Evolutionary conservation across 2,797 vertebrate species (phyloP), one percentile per base, ranked within the genome.

Genomic region (Chloroceryle amazona): DNA sequence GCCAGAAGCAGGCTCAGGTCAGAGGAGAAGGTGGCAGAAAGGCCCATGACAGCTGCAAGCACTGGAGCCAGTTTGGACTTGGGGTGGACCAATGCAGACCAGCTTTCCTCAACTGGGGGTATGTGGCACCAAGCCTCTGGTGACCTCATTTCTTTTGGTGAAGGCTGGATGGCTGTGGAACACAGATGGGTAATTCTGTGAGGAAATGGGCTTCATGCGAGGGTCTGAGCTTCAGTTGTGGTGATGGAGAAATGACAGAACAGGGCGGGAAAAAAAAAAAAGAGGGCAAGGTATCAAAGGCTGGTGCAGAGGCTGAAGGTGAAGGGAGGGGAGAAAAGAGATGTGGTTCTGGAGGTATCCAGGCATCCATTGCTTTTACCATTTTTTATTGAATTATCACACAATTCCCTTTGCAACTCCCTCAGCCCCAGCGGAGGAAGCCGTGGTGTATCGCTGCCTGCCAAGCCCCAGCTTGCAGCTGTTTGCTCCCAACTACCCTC

Each of bases 1-100:
- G 29, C n/a, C 74, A 87, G 63, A 42, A 70, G 78, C 28, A 54
- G 60, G 16, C 52, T 66, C 9, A 12, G 57, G 11, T 58, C 21
- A 11, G 68, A 35, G 29, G 12, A 76, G 26, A 52, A 60, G 42
- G 16, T 16, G 44, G 33, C 41, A 58, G 66, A 85, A 84, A 37
- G 37, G 55, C 12, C 23, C 0, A 0, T 33, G 51, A 31, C n/a
- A 13, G 28, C 14, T 20, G 25, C 58, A 44, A 37, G 18, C 16
- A 31, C 17, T 6, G 1, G 44, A 51, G 10, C 26, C 57, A 51
- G 49, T 22, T 3, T 68, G 84, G 60, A 49, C 4, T 0, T 10
- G 46, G 47, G 35, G 35, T 79, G 57, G 20, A 41, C 47, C 19
- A 3, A 2, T 0, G 0, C 14, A 25, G 6, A 62, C 6, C 29